Conservation (phyloP, 2,797 vertebrate species). For the Neoniphon sammara region DNA sequence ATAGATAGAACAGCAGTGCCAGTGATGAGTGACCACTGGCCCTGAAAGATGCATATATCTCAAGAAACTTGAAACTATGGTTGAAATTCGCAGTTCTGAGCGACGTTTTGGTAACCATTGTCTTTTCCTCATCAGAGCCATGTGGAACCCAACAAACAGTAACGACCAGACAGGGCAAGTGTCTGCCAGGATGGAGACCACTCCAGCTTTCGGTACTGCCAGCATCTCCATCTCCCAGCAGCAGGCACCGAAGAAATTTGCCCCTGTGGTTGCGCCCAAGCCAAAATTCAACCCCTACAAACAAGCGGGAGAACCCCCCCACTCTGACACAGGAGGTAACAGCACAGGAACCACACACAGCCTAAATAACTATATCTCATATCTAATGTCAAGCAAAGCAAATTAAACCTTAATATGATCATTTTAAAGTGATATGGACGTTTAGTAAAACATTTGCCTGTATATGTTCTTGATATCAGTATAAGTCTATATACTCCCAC, state of each 20-base stretch:
- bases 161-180: constrained; percentile 89
- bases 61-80: too few relatives aligned
- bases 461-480: too few relatives aligned
- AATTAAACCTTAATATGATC: not conserved
- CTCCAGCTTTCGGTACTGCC: constrained; percentile 90
- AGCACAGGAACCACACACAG: not conserved
- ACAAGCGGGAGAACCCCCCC: constrained; percentile 66
- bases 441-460: too few relatives aligned
- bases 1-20: too few relatives aligned
- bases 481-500: too few relatives aligned
- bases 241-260: constrained; percentile 96
- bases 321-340: constrained; percentile 85
- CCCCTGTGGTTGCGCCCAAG: constrained; percentile 95
- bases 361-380: too few relatives aligned
- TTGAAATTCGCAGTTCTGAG: not conserved
- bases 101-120: not conserved
- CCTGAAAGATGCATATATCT: too few relatives aligned
- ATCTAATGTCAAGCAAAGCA: not conserved
- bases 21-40: too few relatives aligned
- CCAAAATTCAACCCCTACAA: constrained; percentile 98
- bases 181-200: constrained; percentile 95
- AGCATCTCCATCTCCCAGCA: constrained; percentile 97
- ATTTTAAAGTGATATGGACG: too few relatives aligned
- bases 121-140: constrained; percentile 78
- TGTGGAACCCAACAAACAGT: constrained; percentile 90